Evolutionary conservation across 1,140 invertebrate species (phyloP), one percentile per base, ranked within the genome.

Genomic region (Anthonomus grandis): DNA sequence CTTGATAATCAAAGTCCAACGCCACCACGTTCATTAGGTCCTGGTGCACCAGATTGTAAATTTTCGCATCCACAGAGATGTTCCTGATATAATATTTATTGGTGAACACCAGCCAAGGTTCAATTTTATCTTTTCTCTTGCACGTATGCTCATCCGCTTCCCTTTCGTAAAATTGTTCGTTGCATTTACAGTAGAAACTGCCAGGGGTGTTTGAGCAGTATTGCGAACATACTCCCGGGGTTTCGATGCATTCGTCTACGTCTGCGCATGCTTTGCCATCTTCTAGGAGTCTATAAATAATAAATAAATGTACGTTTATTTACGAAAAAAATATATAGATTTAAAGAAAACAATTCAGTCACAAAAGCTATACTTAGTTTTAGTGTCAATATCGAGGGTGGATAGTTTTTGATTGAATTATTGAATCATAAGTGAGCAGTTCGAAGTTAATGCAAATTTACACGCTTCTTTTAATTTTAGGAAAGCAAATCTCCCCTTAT

Each of bases 21-120:
- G 94, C 93, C 0, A 98, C 95, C 6, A 98, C 95, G 69, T 98
- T 98, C 70, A 95, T 88, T 0, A 98, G 81, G 69, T 97, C 95
- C 73, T 97, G 93, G 64, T 96, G 92, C 65, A 97, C 85, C 0
- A 98, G 76, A 60, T 87, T 88, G 64, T 97, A 97, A 17, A 82
- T 75, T 2, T 80, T 77, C 0, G 91, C 95, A 72, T 98, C 95
- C 0, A 86, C 82, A 0, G 93, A 93, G 83, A 98, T 90, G 64
- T 98, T 97, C 47, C 96, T 81, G 2, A 98, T 86, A 70, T 99
- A 99, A 71, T 98, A 98, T 68, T 97, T 96, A 68, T 99, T 99
- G 5, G 93, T 95, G 68, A 98, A 97, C 37, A 99, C 82, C 12
- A 99, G 72, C 92, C 93, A 98, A 0, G 97, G 95, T 34, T 83